Conservation (phyloP, 2,797 vertebrate genomes). For the Sternarchorhynchus goeldii region DNA sequence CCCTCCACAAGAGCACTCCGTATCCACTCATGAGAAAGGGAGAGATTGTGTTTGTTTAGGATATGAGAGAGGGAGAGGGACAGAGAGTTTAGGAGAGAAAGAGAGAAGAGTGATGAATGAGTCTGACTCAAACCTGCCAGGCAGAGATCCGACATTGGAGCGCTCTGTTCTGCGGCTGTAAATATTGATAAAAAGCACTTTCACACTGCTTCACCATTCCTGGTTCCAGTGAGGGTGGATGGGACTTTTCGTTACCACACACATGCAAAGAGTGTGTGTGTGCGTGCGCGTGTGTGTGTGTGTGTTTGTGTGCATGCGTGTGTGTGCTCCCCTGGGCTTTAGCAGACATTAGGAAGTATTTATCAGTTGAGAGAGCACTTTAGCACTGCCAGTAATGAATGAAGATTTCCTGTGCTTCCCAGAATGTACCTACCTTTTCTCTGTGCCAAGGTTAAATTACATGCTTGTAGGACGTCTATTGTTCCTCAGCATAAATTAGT, state of each 20-base stretch:
- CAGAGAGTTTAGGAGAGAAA: neutral
- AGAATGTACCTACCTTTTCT: constrained; percentile 1
- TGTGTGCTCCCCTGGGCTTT: neutral
- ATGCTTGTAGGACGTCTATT: constrained; percentile 1
- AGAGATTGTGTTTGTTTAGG: neutral
- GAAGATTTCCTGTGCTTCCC: constrained; percentile 1
- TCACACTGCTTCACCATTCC: constrained; percentile 54
- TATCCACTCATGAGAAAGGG: constrained; percentile 29
- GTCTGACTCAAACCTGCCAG: constrained; percentile 49
- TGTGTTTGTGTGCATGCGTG: neutral
- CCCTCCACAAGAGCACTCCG: neutral
- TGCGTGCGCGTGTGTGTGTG: neutral
- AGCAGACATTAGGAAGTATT: constrained; percentile 18
- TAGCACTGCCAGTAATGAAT: constrained; percentile 18
- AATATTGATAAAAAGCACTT: constrained; percentile 66
- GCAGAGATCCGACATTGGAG: constrained; percentile 52
- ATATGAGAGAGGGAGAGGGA: constrained; percentile 10
- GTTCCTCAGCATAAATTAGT: neutral
- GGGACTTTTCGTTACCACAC: constrained; percentile 19
- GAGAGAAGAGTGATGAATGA: constrained; percentile 41
- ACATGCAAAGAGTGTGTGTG: neutral
- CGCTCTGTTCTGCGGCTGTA: constrained; percentile 47
- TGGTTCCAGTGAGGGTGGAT: constrained; percentile 20
- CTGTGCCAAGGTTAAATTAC: constrained; percentile 8
- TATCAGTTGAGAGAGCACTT: constrained; percentile 15